Conservation (phyloP, 2,113 vertebrate species). For the Oncorhynchus masou region DNA sequence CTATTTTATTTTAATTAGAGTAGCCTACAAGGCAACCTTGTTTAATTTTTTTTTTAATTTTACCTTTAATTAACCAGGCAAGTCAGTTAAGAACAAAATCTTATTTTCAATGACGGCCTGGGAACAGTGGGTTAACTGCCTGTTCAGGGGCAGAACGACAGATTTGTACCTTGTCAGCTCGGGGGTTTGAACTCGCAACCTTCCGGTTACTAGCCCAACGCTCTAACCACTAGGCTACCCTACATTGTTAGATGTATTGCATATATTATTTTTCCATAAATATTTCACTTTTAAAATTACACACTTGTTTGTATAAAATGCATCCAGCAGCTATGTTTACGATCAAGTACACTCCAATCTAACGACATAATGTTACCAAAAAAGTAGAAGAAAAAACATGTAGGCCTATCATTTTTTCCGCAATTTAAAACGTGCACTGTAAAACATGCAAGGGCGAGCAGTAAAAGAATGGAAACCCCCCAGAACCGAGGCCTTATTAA, state of each 20-base stretch:
- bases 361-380: slow-evolving; percentile 11
- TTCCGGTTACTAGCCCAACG: too few species aligned
- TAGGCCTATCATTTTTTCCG: slow-evolving; percentile 36
- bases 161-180: too few species aligned
- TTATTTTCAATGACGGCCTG: too few species aligned
- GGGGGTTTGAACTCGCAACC: too few species aligned
- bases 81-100: too few species aligned
- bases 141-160: too few species aligned
- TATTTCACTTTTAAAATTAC: neutral
- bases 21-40: neutral
- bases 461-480: slow-evolving; percentile 72
- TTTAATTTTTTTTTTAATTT: too few species aligned
- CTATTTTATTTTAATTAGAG: neutral
- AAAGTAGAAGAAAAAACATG: slow-evolving; percentile 10
- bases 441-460: slow-evolving; percentile 46
- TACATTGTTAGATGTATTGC: too few species aligned
- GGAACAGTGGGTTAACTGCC: too few species aligned
- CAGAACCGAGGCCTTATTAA: slow-evolving; percentile 89
- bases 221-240: too few species aligned
- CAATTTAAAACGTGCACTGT: slow-evolving; percentile 44
- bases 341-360: neutral
- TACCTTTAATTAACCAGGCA: too few species aligned
- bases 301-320: neutral
- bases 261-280: neutral
- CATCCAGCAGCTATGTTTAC: neutral